Evolutionary conservation across 2,797 vertebrate species (phyloP), one percentile per base, ranked within the genome.

Genomic region (Staurois parvus): DNA sequence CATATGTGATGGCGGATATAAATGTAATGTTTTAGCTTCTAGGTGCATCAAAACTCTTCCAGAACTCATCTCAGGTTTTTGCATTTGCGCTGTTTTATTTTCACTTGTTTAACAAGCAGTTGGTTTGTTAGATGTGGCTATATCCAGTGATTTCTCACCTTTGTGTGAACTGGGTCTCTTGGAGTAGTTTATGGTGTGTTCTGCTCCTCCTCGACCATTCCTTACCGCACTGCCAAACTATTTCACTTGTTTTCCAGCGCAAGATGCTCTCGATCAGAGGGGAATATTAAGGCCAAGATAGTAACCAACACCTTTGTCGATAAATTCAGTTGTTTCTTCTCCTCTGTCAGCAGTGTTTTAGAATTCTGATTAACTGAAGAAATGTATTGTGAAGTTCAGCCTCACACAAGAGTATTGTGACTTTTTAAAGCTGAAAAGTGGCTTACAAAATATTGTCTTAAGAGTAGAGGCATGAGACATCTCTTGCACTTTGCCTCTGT

Each of bases 241-340:
- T 86, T 76, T 72, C 52, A 62, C 75, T 83, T 73, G 42, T 83
- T 87, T 83, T 79, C 81, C 85, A 87, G 85, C 59, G 56, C 66
- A 64, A 75, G 64, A 73, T 72, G 37, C 68, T 73, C 37, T 72
- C 56, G 79, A 78, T 73, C 52, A 67, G 48, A 74, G 74, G 70
- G 70, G 21, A 32, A 42, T 28, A 13, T 40, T 37, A 24, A 21
- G 75, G 75, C 81, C 28, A 78, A 37, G 82, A 66, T 59, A 40
- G 29, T 72, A 42, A 72, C 9, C 30, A 52, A 72, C 40, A 59
- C 78, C 67, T 72, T 72, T 21, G 37, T 24, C 29, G 72, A 59
- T 12, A 30, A 2, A 11, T 81, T 10, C 32, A 13, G 48, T 40
- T 40, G 17, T 69, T 28, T 5, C 28, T 29, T 66, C 64, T 64